A percentile compares a stretch with the other conserved stretches of the same genome.
phyloP scores from a whole-genome alignment of 2,113 vertebrate genomes.

The Accipiter cooperii region DNA sequence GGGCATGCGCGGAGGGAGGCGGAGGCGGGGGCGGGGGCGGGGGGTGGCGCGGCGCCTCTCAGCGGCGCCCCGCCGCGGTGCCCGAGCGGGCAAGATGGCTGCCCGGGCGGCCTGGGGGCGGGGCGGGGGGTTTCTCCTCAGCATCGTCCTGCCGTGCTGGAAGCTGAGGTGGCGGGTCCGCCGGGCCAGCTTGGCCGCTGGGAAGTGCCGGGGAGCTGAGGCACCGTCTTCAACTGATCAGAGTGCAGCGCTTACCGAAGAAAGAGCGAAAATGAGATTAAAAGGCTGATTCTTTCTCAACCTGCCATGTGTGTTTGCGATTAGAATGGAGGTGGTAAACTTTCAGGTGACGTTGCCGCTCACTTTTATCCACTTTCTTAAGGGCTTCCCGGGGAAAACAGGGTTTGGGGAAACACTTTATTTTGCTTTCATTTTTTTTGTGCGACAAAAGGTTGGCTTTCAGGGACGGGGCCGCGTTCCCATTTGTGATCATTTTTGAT shows the following conservation, averaged over 20 bases:
- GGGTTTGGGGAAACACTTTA: neutral
- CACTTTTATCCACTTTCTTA: neutral
- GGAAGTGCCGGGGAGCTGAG: neutral
- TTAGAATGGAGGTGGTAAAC: neutral
- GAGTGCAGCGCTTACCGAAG: neutral
- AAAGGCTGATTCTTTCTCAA: neutral
- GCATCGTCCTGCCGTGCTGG: fast-evolving
- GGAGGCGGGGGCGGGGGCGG: neutral
- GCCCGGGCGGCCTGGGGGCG: fast-evolving
- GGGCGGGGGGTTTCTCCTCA: fast-evolving
- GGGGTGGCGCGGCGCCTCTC: neutral
- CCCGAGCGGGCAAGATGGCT: fast-evolving
- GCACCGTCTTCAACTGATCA: fast-evolving
- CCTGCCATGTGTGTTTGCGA: fast-evolving
- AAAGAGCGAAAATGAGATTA: fast-evolving
- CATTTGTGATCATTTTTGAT: neutral
- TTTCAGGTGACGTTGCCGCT: neutral
- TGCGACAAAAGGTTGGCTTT: neutral
- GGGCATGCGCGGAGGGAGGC: neutral
- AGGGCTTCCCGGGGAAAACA: neutral
- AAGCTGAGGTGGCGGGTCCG: neutral
- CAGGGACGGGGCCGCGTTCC: fast-evolving
- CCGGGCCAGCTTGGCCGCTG: neutral
- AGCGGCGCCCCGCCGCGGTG: neutral
- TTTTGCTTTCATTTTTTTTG: neutral